phyloP scores from a whole-genome alignment of 2,797 vertebrate species.

The Eidolon dupreanum region DNA sequence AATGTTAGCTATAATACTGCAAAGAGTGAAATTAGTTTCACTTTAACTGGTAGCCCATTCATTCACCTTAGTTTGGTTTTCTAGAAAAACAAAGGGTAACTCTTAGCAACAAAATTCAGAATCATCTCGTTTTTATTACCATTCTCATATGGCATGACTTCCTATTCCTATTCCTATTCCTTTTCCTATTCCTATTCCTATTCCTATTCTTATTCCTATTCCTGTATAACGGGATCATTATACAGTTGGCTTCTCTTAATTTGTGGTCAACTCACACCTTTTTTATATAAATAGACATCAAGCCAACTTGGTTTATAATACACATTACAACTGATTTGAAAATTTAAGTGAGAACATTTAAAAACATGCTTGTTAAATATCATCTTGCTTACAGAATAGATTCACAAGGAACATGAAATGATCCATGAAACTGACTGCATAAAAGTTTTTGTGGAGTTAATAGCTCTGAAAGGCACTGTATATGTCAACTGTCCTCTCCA shows the following conservation, averaged over 20 bases:
- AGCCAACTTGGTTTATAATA: neutral
- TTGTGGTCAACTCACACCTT: neutral
- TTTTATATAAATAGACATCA: neutral
- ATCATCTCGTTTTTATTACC: neutral
- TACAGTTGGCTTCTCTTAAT: neutral
- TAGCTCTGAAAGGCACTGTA: neutral
- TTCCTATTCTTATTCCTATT: no score
- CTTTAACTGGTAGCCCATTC: neutral
- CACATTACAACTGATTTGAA: neutral
- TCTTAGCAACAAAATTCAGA: neutral
- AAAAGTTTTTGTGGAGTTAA: neutral
- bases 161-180: neutral
- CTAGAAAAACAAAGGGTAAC: neutral
- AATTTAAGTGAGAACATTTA: neutral
- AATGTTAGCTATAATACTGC: neutral
- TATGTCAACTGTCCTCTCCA: neutral
- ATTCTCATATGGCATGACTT: neutral
- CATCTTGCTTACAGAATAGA: neutral
- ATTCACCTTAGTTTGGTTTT: conserved; percentile 9
- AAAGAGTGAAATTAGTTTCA: neutral
- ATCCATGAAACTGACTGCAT: neutral
- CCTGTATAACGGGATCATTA: neutral
- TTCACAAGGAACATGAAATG: neutral
- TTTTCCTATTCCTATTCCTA: no score
- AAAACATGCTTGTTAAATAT: neutral